A percentile compares a stretch with the other conserved stretches of the same genome.
Evolutionary conservation across 2,113 vertebrate genomes (phyloP).

Genomic region (Atractosteus spatula): DNA sequence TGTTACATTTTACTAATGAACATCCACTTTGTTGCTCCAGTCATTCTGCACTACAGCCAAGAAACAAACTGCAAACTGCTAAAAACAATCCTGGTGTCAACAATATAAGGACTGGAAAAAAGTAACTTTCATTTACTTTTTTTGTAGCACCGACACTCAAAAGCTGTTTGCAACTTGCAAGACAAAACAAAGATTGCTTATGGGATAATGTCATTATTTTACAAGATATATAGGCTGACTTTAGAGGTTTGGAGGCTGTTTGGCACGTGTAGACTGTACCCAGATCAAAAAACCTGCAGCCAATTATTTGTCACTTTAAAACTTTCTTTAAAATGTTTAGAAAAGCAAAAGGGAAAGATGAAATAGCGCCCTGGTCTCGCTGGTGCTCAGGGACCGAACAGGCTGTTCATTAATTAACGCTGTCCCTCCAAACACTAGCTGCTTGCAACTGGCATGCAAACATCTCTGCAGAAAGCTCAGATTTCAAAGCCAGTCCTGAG

Average conservation of each 20-base stretch:
- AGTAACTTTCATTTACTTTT: background rate
- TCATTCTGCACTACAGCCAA: too few species aligned
- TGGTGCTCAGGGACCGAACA: constrained; percentile 24
- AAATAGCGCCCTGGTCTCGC: constrained; percentile 24
- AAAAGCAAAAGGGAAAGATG: constrained; percentile 15
- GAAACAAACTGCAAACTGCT: background rate
- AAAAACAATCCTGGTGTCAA: background rate
- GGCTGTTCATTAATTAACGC: constrained; percentile 61
- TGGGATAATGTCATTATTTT: constrained; percentile 22
- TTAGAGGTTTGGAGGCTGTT: background rate
- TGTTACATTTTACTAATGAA: too few species aligned
- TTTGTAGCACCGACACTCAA: background rate
- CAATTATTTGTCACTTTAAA: constrained; percentile 36
- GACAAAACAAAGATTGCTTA: constrained; percentile 32
- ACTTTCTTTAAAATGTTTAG: constrained; percentile 25
- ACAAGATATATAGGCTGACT: constrained; percentile 2
- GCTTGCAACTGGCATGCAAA: constrained; percentile 61
- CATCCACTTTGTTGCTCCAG: too few species aligned
- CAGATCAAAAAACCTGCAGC: constrained; percentile 19
- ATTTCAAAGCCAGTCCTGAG: constrained; percentile 79
- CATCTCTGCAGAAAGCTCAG: constrained; percentile 57
- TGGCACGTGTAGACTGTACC: background rate
- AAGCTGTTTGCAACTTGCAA: constrained; percentile 18
- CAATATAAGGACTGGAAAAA: background rate
- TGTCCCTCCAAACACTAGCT: constrained; percentile 48